Percentiles rank a stretch among this genome's conserved stretches.
Evolutionary conservation across 2,888 invertebrate species (phyloP).

Genomic region (Erebia aethiops): DNA sequence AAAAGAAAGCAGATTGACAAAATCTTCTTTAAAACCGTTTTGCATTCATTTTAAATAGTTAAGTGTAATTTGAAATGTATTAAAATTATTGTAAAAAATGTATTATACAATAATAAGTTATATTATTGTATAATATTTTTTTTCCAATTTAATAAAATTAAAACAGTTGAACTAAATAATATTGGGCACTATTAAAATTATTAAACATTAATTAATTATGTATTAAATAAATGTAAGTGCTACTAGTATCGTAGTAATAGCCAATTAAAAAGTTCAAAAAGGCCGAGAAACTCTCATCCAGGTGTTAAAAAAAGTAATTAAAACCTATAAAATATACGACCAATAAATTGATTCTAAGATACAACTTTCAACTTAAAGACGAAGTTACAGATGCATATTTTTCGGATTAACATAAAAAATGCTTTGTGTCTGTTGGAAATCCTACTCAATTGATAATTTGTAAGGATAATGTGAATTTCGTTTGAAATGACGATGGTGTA

Average conservation of each 20-base stretch:
- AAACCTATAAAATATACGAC: conserved; percentile 10
- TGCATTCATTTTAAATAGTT: background rate
- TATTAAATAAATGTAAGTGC: background rate
- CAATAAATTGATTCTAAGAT: conserved; percentile 17
- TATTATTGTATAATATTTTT: no score
- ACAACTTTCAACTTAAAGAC: background rate
- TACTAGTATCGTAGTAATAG: background rate
- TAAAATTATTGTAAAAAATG: background rate
- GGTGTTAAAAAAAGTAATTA: conserved; percentile 12
- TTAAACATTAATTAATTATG: background rate
- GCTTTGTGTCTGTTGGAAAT: conserved; percentile 35
- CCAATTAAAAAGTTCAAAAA: background rate
- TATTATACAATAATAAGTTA: background rate
- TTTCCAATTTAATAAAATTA: background rate
- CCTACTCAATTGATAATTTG: conserved; percentile 57
- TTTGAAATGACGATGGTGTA: conserved; percentile 58
- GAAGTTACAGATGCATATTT: background rate
- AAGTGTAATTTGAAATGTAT: background rate
- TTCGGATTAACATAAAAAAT: conserved; percentile 14
- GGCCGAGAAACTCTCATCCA: background rate
- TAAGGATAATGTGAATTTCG: conserved; percentile 64
- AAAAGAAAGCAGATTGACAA: background rate
- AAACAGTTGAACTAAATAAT: no score
- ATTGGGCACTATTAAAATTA: background rate
- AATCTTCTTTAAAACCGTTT: background rate